phyloP scores from a whole-genome alignment of 2,888 invertebrate species.

The Drosophila putrida region DNA sequence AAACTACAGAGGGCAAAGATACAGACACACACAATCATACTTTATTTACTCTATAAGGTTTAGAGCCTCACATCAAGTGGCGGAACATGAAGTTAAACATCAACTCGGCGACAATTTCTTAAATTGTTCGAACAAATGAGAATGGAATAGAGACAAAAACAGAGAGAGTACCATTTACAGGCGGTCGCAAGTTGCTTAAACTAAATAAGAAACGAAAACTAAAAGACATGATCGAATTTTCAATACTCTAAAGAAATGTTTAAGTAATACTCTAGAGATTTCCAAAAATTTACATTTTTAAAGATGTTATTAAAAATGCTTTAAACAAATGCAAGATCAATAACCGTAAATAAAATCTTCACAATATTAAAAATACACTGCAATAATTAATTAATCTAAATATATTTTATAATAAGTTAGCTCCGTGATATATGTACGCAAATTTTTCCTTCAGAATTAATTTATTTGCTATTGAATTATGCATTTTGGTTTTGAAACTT shows the following conservation, averaged over 20 bases:
- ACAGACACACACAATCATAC: slow-evolving; percentile 45
- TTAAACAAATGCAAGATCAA: no score
- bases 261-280: no score
- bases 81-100: slow-evolving; percentile 32
- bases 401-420: no score
- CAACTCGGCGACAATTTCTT: slow-evolving; percentile 70
- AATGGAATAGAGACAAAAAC: slow-evolving; percentile 44
- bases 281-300: no score
- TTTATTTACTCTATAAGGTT: slow-evolving; percentile 70
- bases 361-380: no score
- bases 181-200: slow-evolving; percentile 48
- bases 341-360: no score
- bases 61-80: slow-evolving; percentile 20
- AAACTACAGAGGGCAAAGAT: slow-evolving; percentile 44
- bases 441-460: no score
- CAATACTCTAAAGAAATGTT: slow-evolving; percentile 2
- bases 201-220: slow-evolving; percentile 2
- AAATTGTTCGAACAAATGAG: slow-evolving; percentile 73
- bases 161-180: slow-evolving; percentile 44
- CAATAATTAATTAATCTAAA: no score
- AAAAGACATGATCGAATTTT: slow-evolving; percentile 13
- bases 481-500: no score
- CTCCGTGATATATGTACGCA: no score
- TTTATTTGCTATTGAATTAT: no score
- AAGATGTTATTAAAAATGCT: no score